A percentile compares a stretch with the other conserved stretches of the same genome.
Evolutionary conservation across 2,888 invertebrate genomes (phyloP).

Genomic region (Caenorhabditis auriculariae): DNA sequence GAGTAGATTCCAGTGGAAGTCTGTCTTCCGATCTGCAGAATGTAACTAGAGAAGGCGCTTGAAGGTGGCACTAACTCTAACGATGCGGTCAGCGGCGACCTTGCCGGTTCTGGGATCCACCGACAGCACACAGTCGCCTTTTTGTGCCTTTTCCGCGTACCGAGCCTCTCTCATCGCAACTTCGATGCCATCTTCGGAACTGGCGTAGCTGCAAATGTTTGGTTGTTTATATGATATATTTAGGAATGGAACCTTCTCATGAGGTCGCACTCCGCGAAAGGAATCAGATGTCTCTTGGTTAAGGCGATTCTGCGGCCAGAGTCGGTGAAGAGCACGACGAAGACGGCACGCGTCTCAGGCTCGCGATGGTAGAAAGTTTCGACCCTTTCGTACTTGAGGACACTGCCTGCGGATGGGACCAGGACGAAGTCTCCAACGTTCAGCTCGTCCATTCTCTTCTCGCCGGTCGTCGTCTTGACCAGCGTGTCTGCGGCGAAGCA

Average conservation of each 20-base stretch:
- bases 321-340: conserved; percentile 50
- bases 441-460: conserved; percentile 56
- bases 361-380: conserved; percentile 62
- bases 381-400: conserved; percentile 55
- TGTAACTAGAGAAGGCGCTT: neutral
- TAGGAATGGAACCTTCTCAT: too few species aligned
- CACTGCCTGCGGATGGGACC: conserved; percentile 52
- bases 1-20: conserved; percentile 58
- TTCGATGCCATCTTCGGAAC: conserved; percentile 24
- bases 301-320: conserved; percentile 50
- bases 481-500: conserved; percentile 59
- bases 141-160: conserved; percentile 28
- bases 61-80: conserved; percentile 31
- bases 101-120: conserved; percentile 25
- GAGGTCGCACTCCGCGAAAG: conserved; percentile 46
- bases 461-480: conserved; percentile 42
- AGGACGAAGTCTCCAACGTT: conserved; percentile 58
- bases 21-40: conserved; percentile 45
- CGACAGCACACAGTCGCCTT: conserved; percentile 57
- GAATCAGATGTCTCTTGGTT: conserved; percentile 55
- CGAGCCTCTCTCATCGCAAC: conserved; percentile 28
- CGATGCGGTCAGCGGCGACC: conserved; percentile 45
- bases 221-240: neutral
- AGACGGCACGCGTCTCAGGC: conserved; percentile 46
- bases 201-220: conserved; percentile 3